Evolutionary conservation across 2,888 invertebrate species (phyloP).

Genomic region (Monoplex corrugatus): DNA sequence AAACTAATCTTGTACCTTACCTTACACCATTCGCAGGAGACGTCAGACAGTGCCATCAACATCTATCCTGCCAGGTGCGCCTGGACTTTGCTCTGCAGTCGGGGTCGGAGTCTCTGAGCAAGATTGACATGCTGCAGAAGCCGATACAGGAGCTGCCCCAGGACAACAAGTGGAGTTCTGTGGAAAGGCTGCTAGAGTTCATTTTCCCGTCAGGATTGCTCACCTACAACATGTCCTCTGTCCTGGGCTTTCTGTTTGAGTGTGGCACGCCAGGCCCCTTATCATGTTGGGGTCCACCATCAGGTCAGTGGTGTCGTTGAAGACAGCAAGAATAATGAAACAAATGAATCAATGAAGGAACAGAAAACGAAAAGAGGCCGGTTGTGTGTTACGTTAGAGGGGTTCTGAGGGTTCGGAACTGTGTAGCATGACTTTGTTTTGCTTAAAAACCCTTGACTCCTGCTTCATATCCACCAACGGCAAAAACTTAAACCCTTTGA

Average conservation of each 20-base stretch:
- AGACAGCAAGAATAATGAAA: no score
- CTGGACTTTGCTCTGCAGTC: constrained; percentile 46
- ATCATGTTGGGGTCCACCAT: not conserved
- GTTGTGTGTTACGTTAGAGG: no score
- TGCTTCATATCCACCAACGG: no score
- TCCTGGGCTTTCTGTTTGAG: not conserved
- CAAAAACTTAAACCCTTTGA: no score
- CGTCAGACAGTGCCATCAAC: not conserved
- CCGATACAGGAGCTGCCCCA: not conserved
- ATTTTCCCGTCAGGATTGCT: constrained; percentile 34
- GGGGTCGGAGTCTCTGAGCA: not conserved
- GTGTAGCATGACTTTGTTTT: no score
- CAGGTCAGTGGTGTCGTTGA: constrained; percentile 37
- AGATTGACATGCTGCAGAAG: constrained; percentile 15
- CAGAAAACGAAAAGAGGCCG: no score
- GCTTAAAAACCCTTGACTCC: no score
- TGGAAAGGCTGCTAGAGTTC: constrained; percentile 40
- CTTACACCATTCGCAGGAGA: not conserved
- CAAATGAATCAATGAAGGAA: no score
- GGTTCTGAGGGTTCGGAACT: no score
- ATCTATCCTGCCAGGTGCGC: constrained; percentile 22
- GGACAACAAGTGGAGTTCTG: constrained; percentile 28
- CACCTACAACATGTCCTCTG: constrained; percentile 28
- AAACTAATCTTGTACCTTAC: no score
- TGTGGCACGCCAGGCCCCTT: not conserved